phyloP scores from a whole-genome alignment of 2,888 invertebrate species.

The Drosophila kuntzei region DNA sequence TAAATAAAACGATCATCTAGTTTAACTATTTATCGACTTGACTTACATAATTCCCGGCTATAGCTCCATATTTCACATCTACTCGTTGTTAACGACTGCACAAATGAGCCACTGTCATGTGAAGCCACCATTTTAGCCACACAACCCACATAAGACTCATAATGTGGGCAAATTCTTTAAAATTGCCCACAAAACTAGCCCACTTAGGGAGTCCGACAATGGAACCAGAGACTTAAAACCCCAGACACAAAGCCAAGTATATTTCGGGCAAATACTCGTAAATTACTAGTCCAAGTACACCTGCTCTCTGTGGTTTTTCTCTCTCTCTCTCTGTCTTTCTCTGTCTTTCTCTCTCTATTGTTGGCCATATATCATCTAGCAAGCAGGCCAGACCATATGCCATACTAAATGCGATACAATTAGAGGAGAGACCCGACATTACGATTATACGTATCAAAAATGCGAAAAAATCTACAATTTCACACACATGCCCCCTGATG shows the following conservation, averaged over 20 bases:
- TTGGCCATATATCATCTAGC: constrained; percentile 51
- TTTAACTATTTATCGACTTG: constrained; percentile 15
- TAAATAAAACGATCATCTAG: not conserved
- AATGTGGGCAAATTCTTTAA: constrained; percentile 69
- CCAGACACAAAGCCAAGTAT: constrained; percentile 9
- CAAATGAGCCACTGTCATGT: constrained; percentile 73
- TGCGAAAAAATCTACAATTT: constrained; percentile 69
- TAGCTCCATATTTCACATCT: constrained; percentile 29
- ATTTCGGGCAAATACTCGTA: constrained; percentile 43
- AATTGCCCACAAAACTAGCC: constrained; percentile 76
- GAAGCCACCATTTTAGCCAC: constrained; percentile 60
- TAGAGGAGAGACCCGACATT: constrained; percentile 50
- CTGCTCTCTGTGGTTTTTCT: constrained; percentile 49
- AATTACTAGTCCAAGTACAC: constrained; percentile 53
- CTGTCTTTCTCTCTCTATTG: not conserved
- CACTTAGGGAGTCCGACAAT: constrained; percentile 56
- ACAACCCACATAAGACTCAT: constrained; percentile 37
- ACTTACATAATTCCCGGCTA: constrained; percentile 14
- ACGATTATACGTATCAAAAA: constrained; percentile 55
- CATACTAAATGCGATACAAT: constrained; percentile 76
- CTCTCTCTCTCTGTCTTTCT: not conserved
- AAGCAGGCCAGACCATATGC: constrained; percentile 67
- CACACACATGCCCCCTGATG: constrained; percentile 70
- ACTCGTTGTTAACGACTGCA: constrained; percentile 38
- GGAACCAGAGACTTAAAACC: constrained; percentile 7